Base-by-base conservation (phyloP, 2,888 invertebrate genomes). In the Cordylochernes scorpioides region DNA sequence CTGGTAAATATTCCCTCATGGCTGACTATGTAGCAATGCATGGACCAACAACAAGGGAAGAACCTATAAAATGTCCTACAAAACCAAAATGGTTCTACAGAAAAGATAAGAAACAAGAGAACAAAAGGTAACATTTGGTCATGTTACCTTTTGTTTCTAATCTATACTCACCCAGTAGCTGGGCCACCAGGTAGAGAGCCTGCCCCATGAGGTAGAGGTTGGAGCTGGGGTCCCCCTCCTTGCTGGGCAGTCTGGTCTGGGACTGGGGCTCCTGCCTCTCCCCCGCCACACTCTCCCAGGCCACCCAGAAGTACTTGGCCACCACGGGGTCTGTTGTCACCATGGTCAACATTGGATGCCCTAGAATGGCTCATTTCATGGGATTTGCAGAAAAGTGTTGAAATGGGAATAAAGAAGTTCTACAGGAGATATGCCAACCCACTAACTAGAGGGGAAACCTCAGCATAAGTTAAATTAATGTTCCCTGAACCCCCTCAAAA, bases 141-240 rank as follows among this genome's bases (percentile, higher is more conserved):
- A n/a, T n/a, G n/a, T n/a, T n/a, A n/a, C n/a, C n/a, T n/a, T n/a
- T n/a, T n/a, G n/a, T n/a, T n/a, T n/a, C n/a, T n/a, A n/a, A n/a
- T n/a, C n/a, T 14, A 18, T 25, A 40, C 47, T 42, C 41, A 58
- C 59, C 45, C 35, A 97, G 58, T 27, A 97, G 59, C 52, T 88
- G 80, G 1, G 86, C 71, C 44, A 97, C 71, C 36, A 97, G 67
- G 54, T 86, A 88, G 59, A 97, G 62, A 0, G 94, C 70, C 59
- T 97, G 94, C 41, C 86, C 86, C 88, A 88, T 91, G 21, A 91
- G 61, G 55, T 72, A 86, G 32, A 78, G 49, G 27, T 56, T 54
- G 7, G 54, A 45, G 29, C 52, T 38, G 44, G 57, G 47, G 46
- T 50, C 33, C 4, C 61, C 61, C 54, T 65, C 59, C 44, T 59